A percentile compares a stretch with the other conserved stretches of the same genome.
phyloP scores from a whole-genome alignment of 64 coral and sea anemone species.

The Montipora foliosa region DNA sequence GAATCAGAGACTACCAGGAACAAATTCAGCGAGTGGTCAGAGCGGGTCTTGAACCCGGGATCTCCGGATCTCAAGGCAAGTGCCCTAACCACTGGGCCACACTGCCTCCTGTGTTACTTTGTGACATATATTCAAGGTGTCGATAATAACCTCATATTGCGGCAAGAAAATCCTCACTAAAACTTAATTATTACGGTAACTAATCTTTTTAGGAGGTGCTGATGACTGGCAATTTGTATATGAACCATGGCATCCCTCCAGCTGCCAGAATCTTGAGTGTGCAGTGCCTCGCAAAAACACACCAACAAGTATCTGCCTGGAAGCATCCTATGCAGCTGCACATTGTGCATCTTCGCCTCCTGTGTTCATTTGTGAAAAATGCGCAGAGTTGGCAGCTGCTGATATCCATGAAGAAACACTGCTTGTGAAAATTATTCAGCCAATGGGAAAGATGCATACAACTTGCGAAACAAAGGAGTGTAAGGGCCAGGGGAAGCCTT shows the following conservation, averaged over 20 bases:
- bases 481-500: slow-evolving; percentile 78
- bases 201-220: slow-evolving; percentile 75
- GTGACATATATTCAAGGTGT: too few species aligned
- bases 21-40: too few species aligned
- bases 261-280: slow-evolving; percentile 86
- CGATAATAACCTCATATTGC: too few species aligned
- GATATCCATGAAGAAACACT: slow-evolving; percentile 54
- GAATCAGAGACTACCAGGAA: too few species aligned
- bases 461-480: slow-evolving; percentile 80
- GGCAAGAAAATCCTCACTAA: too few species aligned
- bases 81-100: too few species aligned
- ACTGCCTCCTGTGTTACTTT: too few species aligned
- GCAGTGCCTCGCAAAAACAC: slow-evolving; percentile 67
- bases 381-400: slow-evolving; percentile 19
- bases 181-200: too few species aligned
- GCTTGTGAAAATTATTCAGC: slow-evolving; percentile 62
- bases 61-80: too few species aligned
- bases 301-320: slow-evolving; percentile 89
- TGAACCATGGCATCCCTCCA: slow-evolving; percentile 85
- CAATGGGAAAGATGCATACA: slow-evolving; percentile 80
- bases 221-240: slow-evolving; percentile 99
- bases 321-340: slow-evolving; percentile 86
- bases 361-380: slow-evolving; percentile 91
- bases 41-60: too few species aligned
- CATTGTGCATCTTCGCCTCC: slow-evolving; percentile 80